Evolutionary conservation across 37 sponge, comb jelly and placozoan genomes (phyloP), one percentile per base, ranked within the genome.

Genomic region (Oscarella lobularis): DNA sequence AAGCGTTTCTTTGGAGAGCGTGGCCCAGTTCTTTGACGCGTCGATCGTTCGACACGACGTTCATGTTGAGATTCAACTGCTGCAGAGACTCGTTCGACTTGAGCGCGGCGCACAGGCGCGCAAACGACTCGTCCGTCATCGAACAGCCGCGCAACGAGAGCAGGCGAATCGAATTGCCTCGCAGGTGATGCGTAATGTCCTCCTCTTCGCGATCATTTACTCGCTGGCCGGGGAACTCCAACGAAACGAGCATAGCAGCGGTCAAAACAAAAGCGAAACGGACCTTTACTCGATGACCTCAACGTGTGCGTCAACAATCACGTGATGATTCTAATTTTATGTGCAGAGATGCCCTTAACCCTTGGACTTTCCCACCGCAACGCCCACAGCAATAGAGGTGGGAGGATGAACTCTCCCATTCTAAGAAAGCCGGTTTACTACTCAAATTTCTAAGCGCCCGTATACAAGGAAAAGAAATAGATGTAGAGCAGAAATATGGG

Each of bases 401-500:
- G 3, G 1, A 77, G 33, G 38, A 33, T 31, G 1, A 78, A 31
- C 1, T 35, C 14, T 41, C 32, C 20, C 70, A 36, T 34, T 79
- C 31, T 1, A n/a, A 30, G 55, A 73, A 48, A 31, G 29, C n/a
- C 31, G n/a, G n/a, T 1, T 14, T 4, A 0, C 3, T 37, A 36
- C 48, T n/a, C n/a, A n/a, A n/a, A n/a, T n/a, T 73, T 36, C 79
- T 69, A 91, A 36, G 82, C 92, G 36, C 94, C 94, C 72, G 87
- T 86, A 66, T 86, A 86, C 38, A 93, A 75, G 3, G 94, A 93
- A 34, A 89, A 76, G 78, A 93, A 83, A 73, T 93, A 93, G 38
- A 93, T 73, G 74, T 84, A 93, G 31, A 93, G 78, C 20, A 93
- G 85, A 48, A 93, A 93, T 27, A 82, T 81, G 2, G 94, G 94